These are phyloP conservation scores for Sclerurus mexicanus DNA, from an alignment of 2,113 vertebrate genomes.

Conservation along the genomic window DNA sequence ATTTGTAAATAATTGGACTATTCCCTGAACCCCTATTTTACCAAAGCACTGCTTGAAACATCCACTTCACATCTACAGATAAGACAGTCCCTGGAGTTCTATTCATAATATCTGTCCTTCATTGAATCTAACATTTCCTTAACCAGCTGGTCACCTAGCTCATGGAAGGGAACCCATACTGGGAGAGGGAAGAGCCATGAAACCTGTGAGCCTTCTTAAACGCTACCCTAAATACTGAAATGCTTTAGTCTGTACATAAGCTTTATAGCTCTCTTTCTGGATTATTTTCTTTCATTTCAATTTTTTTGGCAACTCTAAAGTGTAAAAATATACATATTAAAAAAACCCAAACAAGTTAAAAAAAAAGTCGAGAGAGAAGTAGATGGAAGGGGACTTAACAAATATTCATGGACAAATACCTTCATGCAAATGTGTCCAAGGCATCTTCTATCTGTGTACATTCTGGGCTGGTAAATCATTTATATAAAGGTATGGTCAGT, in stretches of 20 bases:
- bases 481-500: not conserved
- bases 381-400: not conserved
- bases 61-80: not conserved
- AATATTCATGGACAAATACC: not conserved
- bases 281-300: not conserved
- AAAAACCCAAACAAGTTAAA: no score
- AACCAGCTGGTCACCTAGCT: not conserved
- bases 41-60: not conserved
- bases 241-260: rapidly evolving
- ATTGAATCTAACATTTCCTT: not conserved
- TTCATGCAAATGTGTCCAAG: not conserved
- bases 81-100: not conserved
- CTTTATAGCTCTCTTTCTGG: not conserved
- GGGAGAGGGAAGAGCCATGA: not conserved
- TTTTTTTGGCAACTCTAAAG: not conserved
- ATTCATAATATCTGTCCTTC: not conserved
- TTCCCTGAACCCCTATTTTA: not conserved
- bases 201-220: not conserved
- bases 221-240: not conserved
- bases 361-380: not conserved
- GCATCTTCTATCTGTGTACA: not conserved
- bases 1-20: not conserved
- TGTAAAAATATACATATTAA: not conserved
- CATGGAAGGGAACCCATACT: not conserved
- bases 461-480: not conserved